Evolutionary conservation across 2,888 invertebrate species (phyloP), one percentile per base, ranked within the genome.

Genomic region (Microplitis manilae): DNA sequence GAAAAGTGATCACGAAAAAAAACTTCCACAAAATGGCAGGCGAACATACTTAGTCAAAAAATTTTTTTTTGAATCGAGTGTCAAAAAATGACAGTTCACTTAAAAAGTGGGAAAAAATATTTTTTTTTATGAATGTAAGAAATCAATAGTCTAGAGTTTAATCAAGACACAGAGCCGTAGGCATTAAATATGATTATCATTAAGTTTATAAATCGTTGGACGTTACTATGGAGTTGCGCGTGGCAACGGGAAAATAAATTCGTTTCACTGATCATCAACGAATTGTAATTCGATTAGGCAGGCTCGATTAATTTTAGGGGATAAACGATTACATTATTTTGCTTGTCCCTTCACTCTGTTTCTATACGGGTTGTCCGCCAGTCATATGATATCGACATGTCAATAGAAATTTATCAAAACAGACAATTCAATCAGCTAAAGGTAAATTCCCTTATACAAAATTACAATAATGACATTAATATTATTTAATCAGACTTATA

Each of bases 281-380:
- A 77, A 77, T 77, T 40, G 73, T 77, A 73, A 77, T 73, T 73
- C 61, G 77, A 77, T 77, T 77, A 77, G 64, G 68, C 17, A 41
- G 61, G 77, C 77, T 73, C 77, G 77, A 77, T 77, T 77, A 77
- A 77, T 73, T 77, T 77, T 61, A 77, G 68, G 68, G 68, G 73
- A 77, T 73, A 77, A 77, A 73, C 73, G 69, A 62, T 77, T 69
- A 69, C 64, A 73, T 73, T 77, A 73, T 77, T 77, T 68, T 73
- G 68, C 67, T 62, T 50, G 8, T 73, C 68, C 41, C 30, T 67
- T 61, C 17, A 13, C 61, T 71, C 17, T 67, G 76, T 59, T 67
- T 68, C 60, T 67, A 64, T 61, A 72, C 39, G 40, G 50, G 50
- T 17, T 38, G 50, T 30, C 60, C 17, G 38, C 38, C 71, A 61